phyloP scores from a whole-genome alignment of 2,113 vertebrate genomes.

The Podarcis raffonei region DNA sequence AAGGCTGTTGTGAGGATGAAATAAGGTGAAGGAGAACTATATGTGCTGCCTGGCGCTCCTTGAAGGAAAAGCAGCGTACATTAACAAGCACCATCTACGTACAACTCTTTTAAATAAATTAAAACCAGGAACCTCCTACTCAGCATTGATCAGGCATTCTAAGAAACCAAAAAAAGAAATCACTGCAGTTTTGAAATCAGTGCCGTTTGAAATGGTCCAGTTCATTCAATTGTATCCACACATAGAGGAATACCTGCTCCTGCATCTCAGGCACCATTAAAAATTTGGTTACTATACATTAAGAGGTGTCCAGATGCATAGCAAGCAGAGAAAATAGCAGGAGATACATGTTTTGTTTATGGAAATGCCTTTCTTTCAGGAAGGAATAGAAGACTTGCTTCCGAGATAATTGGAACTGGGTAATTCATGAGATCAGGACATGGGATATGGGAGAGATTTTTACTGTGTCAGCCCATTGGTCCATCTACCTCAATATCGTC shows the following conservation, averaged over 20 bases:
- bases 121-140: too few species aligned
- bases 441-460: not conserved
- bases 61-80: not conserved
- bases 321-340: too few species aligned
- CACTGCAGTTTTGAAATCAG: too few species aligned
- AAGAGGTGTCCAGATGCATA: too few species aligned
- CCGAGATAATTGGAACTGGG: not conserved
- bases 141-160: too few species aligned
- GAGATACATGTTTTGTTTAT: not conserved
- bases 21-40: not conserved
- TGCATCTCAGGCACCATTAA: too few species aligned
- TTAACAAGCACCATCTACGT: not conserved
- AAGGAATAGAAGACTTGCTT: not conserved
- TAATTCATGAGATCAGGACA: not conserved
- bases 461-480: not conserved
- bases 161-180: too few species aligned
- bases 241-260: too few species aligned
- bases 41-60: not conserved
- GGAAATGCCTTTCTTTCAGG: not conserved
- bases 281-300: too few species aligned
- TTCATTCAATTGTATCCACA: too few species aligned
- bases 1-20: not conserved
- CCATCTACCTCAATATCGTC: too few species aligned
- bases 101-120: not conserved
- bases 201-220: too few species aligned